A percentile compares a stretch with the other conserved stretches of the same genome.
Conservation (phyloP, 1,140 invertebrate genomes). For the Tetramorium alpestre region DNA sequence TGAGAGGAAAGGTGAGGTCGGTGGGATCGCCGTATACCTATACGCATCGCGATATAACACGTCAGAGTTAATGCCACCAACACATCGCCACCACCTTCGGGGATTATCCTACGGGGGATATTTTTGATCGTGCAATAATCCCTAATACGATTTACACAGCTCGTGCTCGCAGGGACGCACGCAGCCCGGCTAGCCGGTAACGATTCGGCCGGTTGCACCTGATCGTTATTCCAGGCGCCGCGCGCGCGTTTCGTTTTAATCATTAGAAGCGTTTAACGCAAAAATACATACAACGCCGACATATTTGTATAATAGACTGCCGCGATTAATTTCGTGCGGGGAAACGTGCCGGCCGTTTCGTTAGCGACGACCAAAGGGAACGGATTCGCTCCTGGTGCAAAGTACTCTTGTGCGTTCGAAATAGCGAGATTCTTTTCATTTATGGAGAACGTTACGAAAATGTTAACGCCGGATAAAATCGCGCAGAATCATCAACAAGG, state of each 20-base stretch:
- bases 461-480: not conserved
- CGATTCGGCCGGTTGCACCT: constrained; percentile 68
- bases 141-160: constrained; percentile 85
- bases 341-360: not conserved
- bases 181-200: constrained; percentile 62
- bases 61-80: constrained; percentile 81
- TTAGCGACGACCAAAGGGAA: not conserved
- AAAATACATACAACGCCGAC: constrained; percentile 18
- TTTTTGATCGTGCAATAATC: constrained; percentile 86
- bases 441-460: constrained; percentile 4
- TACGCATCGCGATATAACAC: constrained; percentile 65
- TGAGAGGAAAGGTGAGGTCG: constrained; percentile 48
- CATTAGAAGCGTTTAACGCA: constrained; percentile 37
- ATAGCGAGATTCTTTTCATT: constrained; percentile 4
- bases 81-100: constrained; percentile 76
- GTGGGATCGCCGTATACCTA: constrained; percentile 68
- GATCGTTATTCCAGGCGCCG: constrained; percentile 45
- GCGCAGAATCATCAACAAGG: not conserved
- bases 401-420: not conserved
- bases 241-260: constrained; percentile 39
- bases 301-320: not conserved
- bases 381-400: not conserved
- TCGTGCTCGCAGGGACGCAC: constrained; percentile 77
- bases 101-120: constrained; percentile 84
- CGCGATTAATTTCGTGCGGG: constrained; percentile 1